phyloP scores from a whole-genome alignment of 2,888 invertebrate species.

The Torymus texanus region DNA sequence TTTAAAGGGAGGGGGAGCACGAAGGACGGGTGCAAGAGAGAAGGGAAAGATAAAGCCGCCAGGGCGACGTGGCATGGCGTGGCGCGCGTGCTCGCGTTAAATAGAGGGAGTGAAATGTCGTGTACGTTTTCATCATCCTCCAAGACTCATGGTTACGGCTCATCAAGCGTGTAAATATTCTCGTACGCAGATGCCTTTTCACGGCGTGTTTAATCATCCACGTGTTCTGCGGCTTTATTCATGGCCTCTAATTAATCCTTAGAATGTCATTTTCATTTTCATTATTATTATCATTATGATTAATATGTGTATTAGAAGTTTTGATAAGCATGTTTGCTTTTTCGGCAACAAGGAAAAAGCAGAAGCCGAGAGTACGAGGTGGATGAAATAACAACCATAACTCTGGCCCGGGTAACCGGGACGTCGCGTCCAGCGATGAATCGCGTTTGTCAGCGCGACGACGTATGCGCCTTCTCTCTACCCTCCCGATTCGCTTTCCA shows the following conservation, averaged over 20 bases:
- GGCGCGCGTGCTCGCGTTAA: constrained; percentile 1
- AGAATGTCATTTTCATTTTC: too few relatives aligned
- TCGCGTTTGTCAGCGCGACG: constrained; percentile 62
- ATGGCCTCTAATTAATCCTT: too few relatives aligned
- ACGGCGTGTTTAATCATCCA: too few relatives aligned
- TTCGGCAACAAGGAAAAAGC: not conserved
- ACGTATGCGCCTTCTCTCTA: constrained; percentile 58
- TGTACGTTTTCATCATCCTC: not conserved
- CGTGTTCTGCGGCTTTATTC: too few relatives aligned
- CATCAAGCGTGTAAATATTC: constrained; percentile 16
- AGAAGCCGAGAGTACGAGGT: not conserved
- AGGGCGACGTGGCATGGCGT: too few relatives aligned
- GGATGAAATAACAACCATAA: constrained; percentile 52
- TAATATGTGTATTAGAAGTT: too few relatives aligned
- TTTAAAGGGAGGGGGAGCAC: not conserved
- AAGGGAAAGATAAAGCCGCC: constrained; percentile 17
- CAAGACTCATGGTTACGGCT: not conserved
- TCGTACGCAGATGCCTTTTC: not conserved
- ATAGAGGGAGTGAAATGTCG: constrained; percentile 24
- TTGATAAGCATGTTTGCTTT: too few relatives aligned
- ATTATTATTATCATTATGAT: too few relatives aligned
- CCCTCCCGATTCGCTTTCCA: constrained; percentile 50
- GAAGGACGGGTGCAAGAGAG: not conserved
- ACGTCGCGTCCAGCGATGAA: constrained; percentile 58
- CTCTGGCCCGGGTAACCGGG: constrained; percentile 56